A percentile compares a stretch with the other conserved stretches of the same genome.
These are phyloP conservation scores for Ramphastos sulfuratus DNA, from an alignment of 2,113 vertebrate species.

Conservation along the genomic window DNA sequence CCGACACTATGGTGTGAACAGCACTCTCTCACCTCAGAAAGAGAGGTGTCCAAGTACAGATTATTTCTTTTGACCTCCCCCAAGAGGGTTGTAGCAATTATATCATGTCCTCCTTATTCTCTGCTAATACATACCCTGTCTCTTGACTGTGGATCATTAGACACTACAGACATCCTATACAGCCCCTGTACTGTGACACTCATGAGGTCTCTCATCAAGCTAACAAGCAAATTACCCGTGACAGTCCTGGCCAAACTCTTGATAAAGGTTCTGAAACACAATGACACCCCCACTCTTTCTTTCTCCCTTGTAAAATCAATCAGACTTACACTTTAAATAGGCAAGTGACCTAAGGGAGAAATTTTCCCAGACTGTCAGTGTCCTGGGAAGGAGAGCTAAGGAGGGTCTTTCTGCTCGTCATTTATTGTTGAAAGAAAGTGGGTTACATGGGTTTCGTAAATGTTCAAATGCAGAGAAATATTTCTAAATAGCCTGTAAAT, in stretches of 20 bases:
- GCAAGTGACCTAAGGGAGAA: conserved; percentile 8
- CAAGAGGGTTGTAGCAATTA: neutral
- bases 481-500: neutral
- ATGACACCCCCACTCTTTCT: conserved; percentile 13
- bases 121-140: neutral
- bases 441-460: neutral
- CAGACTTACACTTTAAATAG: conserved; percentile 41
- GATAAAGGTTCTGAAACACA: conserved; percentile 46
- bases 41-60: neutral
- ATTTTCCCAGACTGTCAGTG: conserved; percentile 28
- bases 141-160: neutral
- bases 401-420: neutral
- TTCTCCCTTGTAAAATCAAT: conserved; percentile 55
- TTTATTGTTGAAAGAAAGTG: neutral
- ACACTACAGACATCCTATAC: neutral
- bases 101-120: neutral
- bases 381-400: neutral
- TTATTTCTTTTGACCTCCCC: neutral
- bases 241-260: conserved; percentile 20
- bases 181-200: neutral
- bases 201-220: neutral
- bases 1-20: neutral
- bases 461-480: neutral
- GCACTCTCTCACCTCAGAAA: neutral
- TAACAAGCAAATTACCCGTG: conserved; percentile 12